Base-by-base conservation (phyloP, 2,113 vertebrate species). In the Hassar affinis region DNA sequence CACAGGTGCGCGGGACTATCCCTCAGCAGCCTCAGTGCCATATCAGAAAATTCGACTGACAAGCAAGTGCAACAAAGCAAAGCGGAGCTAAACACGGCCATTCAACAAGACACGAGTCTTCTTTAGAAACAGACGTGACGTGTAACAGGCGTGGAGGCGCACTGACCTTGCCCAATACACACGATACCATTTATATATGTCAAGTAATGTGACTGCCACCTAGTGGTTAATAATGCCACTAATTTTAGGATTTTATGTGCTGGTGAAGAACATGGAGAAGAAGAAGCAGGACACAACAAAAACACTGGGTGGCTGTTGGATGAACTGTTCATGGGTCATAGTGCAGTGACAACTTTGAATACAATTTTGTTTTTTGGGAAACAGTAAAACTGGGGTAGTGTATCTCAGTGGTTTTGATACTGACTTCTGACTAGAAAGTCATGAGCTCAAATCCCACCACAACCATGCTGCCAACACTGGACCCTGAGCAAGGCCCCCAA, bases 1-100 rank as follows among this genome's bases (percentile, higher is more conserved):
- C 59, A 69, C 51, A 69, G 18, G 51, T 47, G 15, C 17, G 4
- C 12, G 33, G 4, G 0, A 11, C 49, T 33, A 45, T 2, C n/a
- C 51, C 15, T 51, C 75, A 57, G 27, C 76, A 59, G 42, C 77
- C 38, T 84, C 54, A 30, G 38, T 62, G 52, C 57, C 83, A 84
- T 74, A 56, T 49, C 42, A 47, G 66, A 80, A 49, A 57, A 25
- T 4, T 2, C 17, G 64, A 84, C 17, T 74, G 30, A 68, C 64
- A 15, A 79, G 17, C 77, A 56, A 68, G 52, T 62, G 38, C 66
- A 72, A 47, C 75, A 7, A 57, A 72, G 10, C 69, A 54, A 57
- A 30, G 25, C 9, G 2, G 42, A 6, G 0, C 17, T 66, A 8
- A 35, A 52, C 71, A 52, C 72, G 49, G 30, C 57, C 71, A 83